phyloP scores from a whole-genome alignment of 2,113 vertebrate genomes.

The Misgurnus mizolepis region DNA sequence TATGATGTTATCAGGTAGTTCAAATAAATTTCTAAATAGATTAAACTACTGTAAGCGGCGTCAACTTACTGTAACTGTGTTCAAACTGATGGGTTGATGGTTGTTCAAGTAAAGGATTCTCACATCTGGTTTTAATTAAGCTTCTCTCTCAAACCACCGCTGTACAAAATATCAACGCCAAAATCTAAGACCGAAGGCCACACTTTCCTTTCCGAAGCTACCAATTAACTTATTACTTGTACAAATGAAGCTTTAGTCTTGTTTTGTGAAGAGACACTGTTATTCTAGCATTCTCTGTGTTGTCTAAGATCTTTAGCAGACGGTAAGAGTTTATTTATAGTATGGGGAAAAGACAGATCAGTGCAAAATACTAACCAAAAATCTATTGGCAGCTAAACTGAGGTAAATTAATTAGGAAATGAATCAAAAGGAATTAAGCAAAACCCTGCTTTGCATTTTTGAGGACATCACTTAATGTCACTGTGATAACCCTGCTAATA shows the following conservation, averaged over 20 bases:
- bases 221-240: conserved; percentile 14
- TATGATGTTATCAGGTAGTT: not conserved
- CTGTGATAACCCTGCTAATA: too few relatives aligned
- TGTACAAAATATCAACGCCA: conserved; percentile 19
- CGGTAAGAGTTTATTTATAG: too few relatives aligned
- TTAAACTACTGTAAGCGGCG: too few relatives aligned
- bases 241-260: not conserved
- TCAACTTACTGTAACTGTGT: not conserved
- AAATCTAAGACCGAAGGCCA: not conserved
- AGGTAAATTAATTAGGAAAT: not conserved
- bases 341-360: not conserved
- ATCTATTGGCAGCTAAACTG: conserved; percentile 15
- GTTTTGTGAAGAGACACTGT: conserved; percentile 9
- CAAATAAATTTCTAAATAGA: not conserved
- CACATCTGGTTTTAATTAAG: conserved; percentile 67
- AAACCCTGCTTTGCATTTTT: too few relatives aligned
- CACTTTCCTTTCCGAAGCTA: not conserved
- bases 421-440: too few relatives aligned
- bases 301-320: conserved; percentile 19
- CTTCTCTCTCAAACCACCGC: conserved; percentile 18
- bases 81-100: conserved; percentile 19
- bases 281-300: conserved; percentile 1
- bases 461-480: too few relatives aligned
- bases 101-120: conserved; percentile 34
- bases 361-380: conserved; percentile 35